Evolutionary conservation across 2,797 vertebrate genomes (phyloP), one percentile per base, ranked within the genome.

Genomic region (Schizopygopsis pylzovi): DNA sequence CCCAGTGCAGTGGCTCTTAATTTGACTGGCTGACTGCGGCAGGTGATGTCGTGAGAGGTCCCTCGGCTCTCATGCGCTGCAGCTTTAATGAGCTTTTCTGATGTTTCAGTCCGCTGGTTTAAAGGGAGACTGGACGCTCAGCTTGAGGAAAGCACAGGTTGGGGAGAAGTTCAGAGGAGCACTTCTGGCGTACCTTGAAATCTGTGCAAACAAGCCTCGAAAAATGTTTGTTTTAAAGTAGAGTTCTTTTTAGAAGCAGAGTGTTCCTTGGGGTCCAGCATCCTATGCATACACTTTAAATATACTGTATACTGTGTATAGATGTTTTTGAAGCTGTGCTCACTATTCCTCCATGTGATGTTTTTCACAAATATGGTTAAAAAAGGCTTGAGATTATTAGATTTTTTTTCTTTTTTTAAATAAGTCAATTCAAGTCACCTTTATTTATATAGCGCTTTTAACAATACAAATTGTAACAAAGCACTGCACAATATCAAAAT

Each of bases 131-230:
- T 65, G 65, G 84, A 47, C 52, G 83, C 68, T 89, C 81, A 75
- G 75, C 77, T 70, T 89, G 87, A 83, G 90, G 86, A 88, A 89
- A 84, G 82, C 59, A 68, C 80, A 89, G 85, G 79, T 83, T 86
- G 13, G 72, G 88, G 86, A 88, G 79, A 87, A 83, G 79, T 85
- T 79, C 61, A 82, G 43, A 70, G 71, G 85, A 85, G 63, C 68
- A 63, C 77, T 86, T 83, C 82, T 68, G 88, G 90, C 39, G 90
- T 92, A 92, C 91, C 92, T 93, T 93, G 90, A 92, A 92, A 94
- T 92, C 90, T 92, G 91, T 89, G 88, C 86, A 91, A 90, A 90
- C 90, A 75, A 87, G 88, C 90, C 81, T 79, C 52, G 88, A 91
- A 90, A 88, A 88, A 87, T 86, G 49, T 72, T 85, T 80, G 47